Evolutionary conservation across 1,140 invertebrate genomes (phyloP), one percentile per base, ranked within the genome.

Genomic region (Drosophila trapezifrons): DNA sequence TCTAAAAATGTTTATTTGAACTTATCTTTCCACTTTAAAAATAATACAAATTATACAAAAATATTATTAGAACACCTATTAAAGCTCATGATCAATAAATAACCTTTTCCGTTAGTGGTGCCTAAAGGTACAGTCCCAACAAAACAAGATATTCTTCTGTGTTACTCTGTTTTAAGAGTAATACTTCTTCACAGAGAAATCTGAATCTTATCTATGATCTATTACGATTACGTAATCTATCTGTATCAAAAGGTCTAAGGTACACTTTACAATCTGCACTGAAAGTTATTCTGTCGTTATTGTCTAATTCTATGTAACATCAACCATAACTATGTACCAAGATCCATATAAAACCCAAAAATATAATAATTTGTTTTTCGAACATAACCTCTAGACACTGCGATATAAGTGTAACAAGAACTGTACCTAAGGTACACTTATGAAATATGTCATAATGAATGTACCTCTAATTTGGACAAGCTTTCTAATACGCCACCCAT

Each of bases 101-200:
- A 3, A 40, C 4, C 13, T 60, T 51, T 51, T 20, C 6, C 2
- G 12, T 32, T 1, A 2, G 17, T 4, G 6, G 1, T 15, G 4
- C 4, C 2, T 7, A 18, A 27, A 69, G 10, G 49, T 69, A 69
- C 49, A 69, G 63, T 56, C 6, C 8, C 22, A 10, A 17, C 47
- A 64, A 70, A 65, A 37, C 46, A 35, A 7, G n/a, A n/a, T n/a
- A 9, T 12, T 18, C 5, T 3, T 1, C 2, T 51, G 7, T 15
- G 18, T 18, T 13, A 2, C 13, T 56, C 13, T 8, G 8, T 13
- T 22, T 2, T 13, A 4, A 13, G 12, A n/a, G 22, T 25, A 4
- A 12, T 55, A 1, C 4, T 20, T 35, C 32, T 35, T 35, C 12
- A 4, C 4, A 29, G 2, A 29, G 9, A 29, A 29, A 29, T 10